Conservation (phyloP, 30 jellyfish, hydroid and myxozoan genomes). For the Calvadosia cruxmelitensis region DNA sequence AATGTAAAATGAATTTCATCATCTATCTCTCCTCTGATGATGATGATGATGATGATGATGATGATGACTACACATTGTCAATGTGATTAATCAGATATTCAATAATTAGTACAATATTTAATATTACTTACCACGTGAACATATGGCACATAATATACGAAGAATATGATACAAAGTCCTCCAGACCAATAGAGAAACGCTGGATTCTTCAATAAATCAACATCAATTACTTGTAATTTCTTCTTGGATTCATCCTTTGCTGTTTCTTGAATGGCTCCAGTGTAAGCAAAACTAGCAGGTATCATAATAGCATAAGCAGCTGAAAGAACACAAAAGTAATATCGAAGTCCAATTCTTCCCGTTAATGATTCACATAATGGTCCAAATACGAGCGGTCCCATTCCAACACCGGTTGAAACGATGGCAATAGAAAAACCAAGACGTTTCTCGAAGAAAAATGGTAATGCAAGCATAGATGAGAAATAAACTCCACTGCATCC, state of each 20-base stretch:
- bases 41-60: no score
- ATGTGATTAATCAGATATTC: no score
- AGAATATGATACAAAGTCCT: conserved; percentile 11
- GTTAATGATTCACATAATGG: background rate
- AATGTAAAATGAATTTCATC: no score
- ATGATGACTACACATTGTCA: no score
- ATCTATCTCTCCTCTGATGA: no score
- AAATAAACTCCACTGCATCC: background rate
- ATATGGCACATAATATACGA: conserved; percentile 23
- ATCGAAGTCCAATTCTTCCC: background rate
- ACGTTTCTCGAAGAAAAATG: background rate
- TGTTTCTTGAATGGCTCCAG: background rate
- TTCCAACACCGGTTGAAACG: background rate
- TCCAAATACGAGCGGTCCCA: background rate
- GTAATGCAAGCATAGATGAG: background rate
- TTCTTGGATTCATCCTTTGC: background rate
- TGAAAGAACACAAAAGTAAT: background rate
- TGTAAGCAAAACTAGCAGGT: background rate
- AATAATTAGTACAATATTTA: no score
- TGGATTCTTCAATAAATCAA: background rate
- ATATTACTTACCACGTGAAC: conserved; percentile 46
- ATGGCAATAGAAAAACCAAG: background rate
- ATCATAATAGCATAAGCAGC: no score
- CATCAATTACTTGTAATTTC: background rate
- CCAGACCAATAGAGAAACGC: background rate